Evolutionary conservation across 1,140 invertebrate genomes (phyloP).

Genomic region (Potamilus streckersoni): DNA sequence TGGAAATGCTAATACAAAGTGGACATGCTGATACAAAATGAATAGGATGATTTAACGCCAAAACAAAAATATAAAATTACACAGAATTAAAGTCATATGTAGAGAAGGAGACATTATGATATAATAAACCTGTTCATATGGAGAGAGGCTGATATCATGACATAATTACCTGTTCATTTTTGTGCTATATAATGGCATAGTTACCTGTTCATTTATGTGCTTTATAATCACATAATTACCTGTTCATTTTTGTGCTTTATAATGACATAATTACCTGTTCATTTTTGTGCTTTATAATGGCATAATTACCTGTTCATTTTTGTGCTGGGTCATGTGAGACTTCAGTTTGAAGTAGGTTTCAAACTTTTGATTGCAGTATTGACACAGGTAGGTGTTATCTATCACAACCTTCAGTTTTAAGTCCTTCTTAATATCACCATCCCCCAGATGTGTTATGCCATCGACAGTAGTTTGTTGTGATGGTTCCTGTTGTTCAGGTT

Average conservation of each 20-base stretch:
- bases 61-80: too few species aligned
- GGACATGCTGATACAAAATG: too few species aligned
- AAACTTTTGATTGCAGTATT: conserved; percentile 70
- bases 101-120: too few species aligned
- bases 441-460: too few species aligned
- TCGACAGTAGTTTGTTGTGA: too few species aligned
- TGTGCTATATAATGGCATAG: conserved; percentile 71
- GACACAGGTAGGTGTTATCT: conserved; percentile 73
- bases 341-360: conserved; percentile 71
- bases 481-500: neutral
- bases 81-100: too few species aligned
- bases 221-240: conserved; percentile 52
- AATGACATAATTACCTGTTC: conserved; percentile 46
- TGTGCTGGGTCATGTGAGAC: conserved; percentile 71
- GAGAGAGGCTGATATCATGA: too few species aligned
- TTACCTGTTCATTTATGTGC: conserved; percentile 42
- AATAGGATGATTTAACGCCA: too few species aligned
- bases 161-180: conserved; percentile 69
- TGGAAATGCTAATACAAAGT: too few species aligned
- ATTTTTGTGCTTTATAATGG: too few species aligned
- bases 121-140: too few species aligned
- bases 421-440: neutral
- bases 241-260: conserved; percentile 71
- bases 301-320: conserved; percentile 69
- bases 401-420: conserved; percentile 67